Conservation (phyloP, 2,888 invertebrate species). For the Acrocyrtus sp. region DNA sequence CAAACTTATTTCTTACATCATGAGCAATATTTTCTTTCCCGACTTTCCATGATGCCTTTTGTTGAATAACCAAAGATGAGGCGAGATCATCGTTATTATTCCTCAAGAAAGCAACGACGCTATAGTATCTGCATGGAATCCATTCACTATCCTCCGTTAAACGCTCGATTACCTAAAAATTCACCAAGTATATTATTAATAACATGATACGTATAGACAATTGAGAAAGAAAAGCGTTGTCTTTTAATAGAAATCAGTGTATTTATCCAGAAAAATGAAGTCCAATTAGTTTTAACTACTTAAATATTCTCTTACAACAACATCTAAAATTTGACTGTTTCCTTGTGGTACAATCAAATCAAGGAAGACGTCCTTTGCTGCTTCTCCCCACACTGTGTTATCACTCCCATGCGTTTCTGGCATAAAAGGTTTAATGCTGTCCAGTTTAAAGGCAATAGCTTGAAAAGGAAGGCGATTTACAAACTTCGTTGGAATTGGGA, state of each 20-base stretch:
- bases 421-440: slow-evolving; percentile 42
- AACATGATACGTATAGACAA: no score
- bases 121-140: slow-evolving; percentile 39
- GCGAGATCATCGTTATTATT: slow-evolving; percentile 35
- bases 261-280: no score
- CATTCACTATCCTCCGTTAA: no score
- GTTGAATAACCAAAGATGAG: slow-evolving; percentile 18
- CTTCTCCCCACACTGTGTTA: slow-evolving; percentile 10
- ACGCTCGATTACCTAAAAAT: no score
- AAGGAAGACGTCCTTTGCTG: slow-evolving; percentile 15
- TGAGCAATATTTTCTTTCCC: slow-evolving; percentile 8
- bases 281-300: background rate
- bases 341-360: slow-evolving; percentile 24
- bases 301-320: slow-evolving; percentile 36
- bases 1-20: background rate
- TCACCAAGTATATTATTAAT: no score
- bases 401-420: no score
- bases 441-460: slow-evolving; percentile 42
- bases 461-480: slow-evolving; percentile 50
- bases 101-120: slow-evolving; percentile 18
- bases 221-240: no score
- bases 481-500: slow-evolving; percentile 41
- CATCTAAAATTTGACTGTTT: slow-evolving; percentile 1
- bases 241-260: no score
- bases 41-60: slow-evolving; percentile 14